Conservation (phyloP, 1,140 invertebrate genomes). For the Probaryconus sp. region DNA sequence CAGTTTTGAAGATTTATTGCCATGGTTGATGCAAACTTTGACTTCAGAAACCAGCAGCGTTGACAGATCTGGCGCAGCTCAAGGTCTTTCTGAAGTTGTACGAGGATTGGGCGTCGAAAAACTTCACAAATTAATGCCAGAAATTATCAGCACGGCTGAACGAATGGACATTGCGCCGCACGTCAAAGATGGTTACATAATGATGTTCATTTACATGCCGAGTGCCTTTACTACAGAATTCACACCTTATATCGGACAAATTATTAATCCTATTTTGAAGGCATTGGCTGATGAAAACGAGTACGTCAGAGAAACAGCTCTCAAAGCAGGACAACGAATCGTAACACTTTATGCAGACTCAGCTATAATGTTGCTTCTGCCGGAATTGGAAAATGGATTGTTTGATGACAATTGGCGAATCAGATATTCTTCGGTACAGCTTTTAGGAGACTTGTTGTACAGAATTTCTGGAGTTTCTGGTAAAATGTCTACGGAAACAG, state of each 20-base stretch:
- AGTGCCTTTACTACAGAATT: constrained; percentile 97
- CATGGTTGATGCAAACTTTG: constrained; percentile 99
- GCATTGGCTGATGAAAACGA: constrained; percentile 99
- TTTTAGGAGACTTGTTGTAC: constrained; percentile 97
- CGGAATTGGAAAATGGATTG: constrained; percentile 94
- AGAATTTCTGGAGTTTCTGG: constrained; percentile 98
- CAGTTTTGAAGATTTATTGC: constrained; percentile 95
- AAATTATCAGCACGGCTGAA: constrained; percentile 97
- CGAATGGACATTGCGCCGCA: constrained; percentile 96
- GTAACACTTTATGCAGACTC: constrained; percentile 98
- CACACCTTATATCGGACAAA: constrained; percentile 96
- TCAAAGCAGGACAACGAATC: constrained; percentile 97
- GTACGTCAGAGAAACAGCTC: constrained; percentile 97
- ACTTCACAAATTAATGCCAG: constrained; percentile 97
- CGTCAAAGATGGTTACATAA: constrained; percentile 99
- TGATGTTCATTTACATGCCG: constrained; percentile 99
- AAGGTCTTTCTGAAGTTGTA: constrained; percentile 96
- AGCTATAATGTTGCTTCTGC: constrained; percentile 94
- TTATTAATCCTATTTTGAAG: constrained; percentile 98
- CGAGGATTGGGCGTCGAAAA: constrained; percentile 97
- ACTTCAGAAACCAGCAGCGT: constrained; percentile 97
- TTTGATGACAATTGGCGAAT: constrained; percentile 99
- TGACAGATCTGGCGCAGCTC: constrained; percentile 98
- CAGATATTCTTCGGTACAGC: constrained; percentile 93
- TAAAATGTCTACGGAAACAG: constrained; percentile 99